A percentile compares a stretch with the other conserved stretches of the same genome.
These are phyloP conservation scores for Cephus rjabovi DNA, from an alignment of 2,888 invertebrate species.

Conservation along the genomic window DNA sequence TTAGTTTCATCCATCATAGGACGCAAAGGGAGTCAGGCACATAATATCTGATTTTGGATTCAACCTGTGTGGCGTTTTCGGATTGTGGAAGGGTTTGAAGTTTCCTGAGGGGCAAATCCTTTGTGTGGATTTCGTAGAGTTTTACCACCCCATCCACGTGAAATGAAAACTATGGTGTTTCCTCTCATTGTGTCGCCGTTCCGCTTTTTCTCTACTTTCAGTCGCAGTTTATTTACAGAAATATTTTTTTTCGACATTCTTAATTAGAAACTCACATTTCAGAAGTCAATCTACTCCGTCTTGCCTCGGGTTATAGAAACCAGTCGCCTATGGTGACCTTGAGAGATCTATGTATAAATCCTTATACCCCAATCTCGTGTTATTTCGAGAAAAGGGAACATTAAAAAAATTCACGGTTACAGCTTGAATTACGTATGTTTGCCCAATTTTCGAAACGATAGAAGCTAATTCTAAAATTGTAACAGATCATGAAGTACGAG, in stretches of 20 bases:
- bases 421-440: not conserved
- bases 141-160: not conserved
- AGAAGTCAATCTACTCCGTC: not conserved
- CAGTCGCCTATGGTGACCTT: not conserved
- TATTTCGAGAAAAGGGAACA: not conserved
- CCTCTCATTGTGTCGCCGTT: not conserved
- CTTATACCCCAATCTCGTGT: not conserved
- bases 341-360: not conserved
- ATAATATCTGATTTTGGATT: conserved; percentile 45
- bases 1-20: conserved; percentile 55
- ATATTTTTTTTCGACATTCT: not conserved
- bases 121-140: not conserved
- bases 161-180: not conserved
- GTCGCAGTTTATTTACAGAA: not conserved
- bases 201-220: not conserved
- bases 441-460: not conserved
- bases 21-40: conserved; percentile 31
- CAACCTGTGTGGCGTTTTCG: conserved; percentile 48
- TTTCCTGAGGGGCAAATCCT: not conserved
- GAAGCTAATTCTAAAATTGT: not conserved
- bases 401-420: not conserved
- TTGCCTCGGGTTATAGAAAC: not conserved
- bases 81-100: conserved; percentile 16
- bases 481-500: not conserved
- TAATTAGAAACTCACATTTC: not conserved